Base-by-base conservation (phyloP, 1,140 invertebrate species). In the Contarinia nasturtii region DNA sequence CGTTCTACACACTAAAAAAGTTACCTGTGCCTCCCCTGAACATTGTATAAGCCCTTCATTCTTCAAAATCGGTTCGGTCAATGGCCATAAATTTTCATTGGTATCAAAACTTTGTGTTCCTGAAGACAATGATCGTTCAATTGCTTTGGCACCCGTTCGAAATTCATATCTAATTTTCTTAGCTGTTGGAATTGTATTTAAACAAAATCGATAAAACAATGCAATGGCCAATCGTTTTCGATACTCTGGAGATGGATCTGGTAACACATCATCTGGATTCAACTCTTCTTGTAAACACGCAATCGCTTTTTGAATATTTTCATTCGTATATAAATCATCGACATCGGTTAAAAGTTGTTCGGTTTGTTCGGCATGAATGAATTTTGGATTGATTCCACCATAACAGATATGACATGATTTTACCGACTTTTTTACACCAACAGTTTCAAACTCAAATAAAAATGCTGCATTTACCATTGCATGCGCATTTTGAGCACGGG, bases 391-490 rank as follows among this genome's bases (percentile, higher is more conserved):
- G 41, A 89, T 85, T 38, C 80, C 82, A 1, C 84, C 80, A 33
- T 71, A 80, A 10, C 78, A 70, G 43, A 73, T 63, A 11, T 58
- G 52, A 1, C 53, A 52, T 2, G 14, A 48, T 10, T 53, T 55
- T 4, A 63, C 51, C 17, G 54, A 54, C 2, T 43, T 43, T n/a
- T 74, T 63, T 1, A 80, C 48, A 63, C 76, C 69, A 5, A 21
- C 14, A 3, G 27, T 27, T 27, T 27, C 27, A 10, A 27, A 27
- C 45, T 60, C 55, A 22, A 83, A 71, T 20, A 75, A 62, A 56
- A 91, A 88, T 7, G 78, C 86, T 11, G 80, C 81, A 59, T 86
- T 87, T 0, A 91, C 78, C 53, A 80, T 75, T 0, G 86, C 85
- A 57, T 88, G 83, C 0, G 85, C 75, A 59, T 89, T 90, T 67